Percentiles rank a stretch among this genome's conserved stretches.
phyloP scores from a whole-genome alignment of 2,113 vertebrate species.

The Pithys albifrons region DNA sequence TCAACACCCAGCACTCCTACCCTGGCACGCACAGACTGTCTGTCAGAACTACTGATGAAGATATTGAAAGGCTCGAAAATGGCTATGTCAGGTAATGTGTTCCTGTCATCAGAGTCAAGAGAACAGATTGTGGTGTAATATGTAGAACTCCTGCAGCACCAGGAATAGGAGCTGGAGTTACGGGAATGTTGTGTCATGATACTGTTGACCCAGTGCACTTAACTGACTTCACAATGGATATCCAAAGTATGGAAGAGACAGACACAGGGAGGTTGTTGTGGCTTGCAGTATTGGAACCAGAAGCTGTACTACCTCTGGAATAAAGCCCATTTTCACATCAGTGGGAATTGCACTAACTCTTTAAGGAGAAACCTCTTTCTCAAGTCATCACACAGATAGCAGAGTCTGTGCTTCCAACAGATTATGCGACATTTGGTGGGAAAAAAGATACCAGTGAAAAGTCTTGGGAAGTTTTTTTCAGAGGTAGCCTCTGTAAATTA shows the following conservation, averaged over 20 bases:
- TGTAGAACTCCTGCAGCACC: not conserved
- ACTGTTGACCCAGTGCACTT: not conserved
- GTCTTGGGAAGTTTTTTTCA: not conserved
- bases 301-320: not conserved
- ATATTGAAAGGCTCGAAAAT: conserved; percentile 80
- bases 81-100: conserved; percentile 83
- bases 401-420: not conserved
- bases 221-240: not conserved
- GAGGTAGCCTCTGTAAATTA: not conserved
- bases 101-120: not conserved
- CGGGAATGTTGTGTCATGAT: not conserved
- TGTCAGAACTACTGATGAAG: conserved; percentile 70
- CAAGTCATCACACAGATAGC: too few relatives aligned
- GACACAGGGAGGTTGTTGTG: not conserved
- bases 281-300: not conserved
- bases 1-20: conserved; percentile 81
- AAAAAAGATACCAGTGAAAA: not conserved
- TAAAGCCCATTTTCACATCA: not conserved
- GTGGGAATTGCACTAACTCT: not conserved
- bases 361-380: not conserved
- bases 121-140: not conserved
- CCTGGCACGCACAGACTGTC: conserved; percentile 57
- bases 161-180: not conserved
- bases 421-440: not conserved
- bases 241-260: not conserved